phyloP scores from a whole-genome alignment of 2,113 vertebrate species.

The Pterophyllum scalare region DNA sequence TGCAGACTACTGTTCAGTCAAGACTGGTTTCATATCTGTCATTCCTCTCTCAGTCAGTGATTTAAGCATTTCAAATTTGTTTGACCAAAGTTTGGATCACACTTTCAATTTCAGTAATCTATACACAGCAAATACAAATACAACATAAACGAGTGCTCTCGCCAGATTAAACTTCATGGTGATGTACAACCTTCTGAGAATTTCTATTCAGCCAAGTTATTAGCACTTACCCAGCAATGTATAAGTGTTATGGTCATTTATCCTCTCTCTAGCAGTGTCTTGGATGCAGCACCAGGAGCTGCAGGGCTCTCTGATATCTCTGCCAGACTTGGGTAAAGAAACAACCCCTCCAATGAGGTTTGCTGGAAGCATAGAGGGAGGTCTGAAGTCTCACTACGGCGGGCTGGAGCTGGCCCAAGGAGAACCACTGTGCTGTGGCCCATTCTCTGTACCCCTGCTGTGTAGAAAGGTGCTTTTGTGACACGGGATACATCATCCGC shows the following conservation, averaged over 20 bases:
- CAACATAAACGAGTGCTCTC: not conserved
- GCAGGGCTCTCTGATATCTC: slow-evolving; percentile 74
- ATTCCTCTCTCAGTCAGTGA: not conserved
- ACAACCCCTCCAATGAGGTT: slow-evolving; percentile 81
- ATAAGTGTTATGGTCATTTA: slow-evolving; percentile 76
- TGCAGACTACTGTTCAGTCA: not conserved
- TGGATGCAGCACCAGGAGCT: slow-evolving; percentile 71
- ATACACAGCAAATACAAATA: not conserved
- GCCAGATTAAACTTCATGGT: not conserved
- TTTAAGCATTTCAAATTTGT: not conserved
- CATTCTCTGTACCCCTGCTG: slow-evolving; percentile 78
- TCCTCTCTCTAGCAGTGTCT: slow-evolving; percentile 70
- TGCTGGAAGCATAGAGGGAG: slow-evolving; percentile 58
- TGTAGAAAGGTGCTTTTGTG: slow-evolving; percentile 84
- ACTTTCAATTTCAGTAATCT: not conserved
- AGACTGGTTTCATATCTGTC: not conserved
- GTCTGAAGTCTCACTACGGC: slow-evolving; percentile 81
- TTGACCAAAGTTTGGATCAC: not conserved
- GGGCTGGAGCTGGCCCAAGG: slow-evolving; percentile 67
- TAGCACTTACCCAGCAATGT: slow-evolving; percentile 83
- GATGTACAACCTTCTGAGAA: not conserved
- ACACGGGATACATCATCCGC: slow-evolving; percentile 77
- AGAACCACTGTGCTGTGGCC: slow-evolving; percentile 75
- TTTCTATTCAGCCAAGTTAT: not conserved
- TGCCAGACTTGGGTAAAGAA: slow-evolving; percentile 63